Conservation (phyloP, 2,888 invertebrate genomes). For the Globia sparganii region DNA sequence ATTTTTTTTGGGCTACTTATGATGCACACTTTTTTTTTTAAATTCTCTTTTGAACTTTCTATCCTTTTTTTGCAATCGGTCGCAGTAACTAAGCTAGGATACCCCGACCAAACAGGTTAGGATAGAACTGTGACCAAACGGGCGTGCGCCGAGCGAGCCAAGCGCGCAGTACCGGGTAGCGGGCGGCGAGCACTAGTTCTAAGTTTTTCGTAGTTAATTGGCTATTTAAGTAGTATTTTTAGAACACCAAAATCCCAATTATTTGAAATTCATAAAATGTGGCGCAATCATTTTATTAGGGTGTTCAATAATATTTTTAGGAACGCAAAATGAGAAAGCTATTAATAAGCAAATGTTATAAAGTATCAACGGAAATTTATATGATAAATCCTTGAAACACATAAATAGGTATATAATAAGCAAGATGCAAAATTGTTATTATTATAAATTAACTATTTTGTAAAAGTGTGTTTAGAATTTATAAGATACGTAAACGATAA, state of each 20-base stretch:
- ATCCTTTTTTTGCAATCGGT: not conserved
- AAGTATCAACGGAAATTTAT: no score
- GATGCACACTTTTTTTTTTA: not conserved
- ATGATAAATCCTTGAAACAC: no score
- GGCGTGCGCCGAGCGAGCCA: not conserved
- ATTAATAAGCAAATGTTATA: no score
- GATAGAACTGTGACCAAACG: not conserved
- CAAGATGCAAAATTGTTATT: no score
- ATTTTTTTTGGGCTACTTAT: not conserved
- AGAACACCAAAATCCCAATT: not conserved
- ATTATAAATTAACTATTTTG: no score
- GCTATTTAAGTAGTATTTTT: no score
- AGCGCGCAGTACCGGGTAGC: not conserved
- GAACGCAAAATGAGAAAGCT: not conserved
- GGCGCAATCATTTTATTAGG: not conserved
- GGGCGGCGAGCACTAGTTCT: not conserved
- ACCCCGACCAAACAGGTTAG: not conserved
- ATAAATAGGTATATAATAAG: no score
- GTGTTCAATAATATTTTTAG: not conserved
- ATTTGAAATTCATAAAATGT: not conserved
- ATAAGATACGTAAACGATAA: no score
- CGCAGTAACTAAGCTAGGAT: no score
- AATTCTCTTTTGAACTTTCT: not conserved
- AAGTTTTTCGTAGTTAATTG: not conserved
- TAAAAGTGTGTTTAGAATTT: no score